Conservation (phyloP, 2,113 vertebrate genomes). For the Calonectris borealis region DNA sequence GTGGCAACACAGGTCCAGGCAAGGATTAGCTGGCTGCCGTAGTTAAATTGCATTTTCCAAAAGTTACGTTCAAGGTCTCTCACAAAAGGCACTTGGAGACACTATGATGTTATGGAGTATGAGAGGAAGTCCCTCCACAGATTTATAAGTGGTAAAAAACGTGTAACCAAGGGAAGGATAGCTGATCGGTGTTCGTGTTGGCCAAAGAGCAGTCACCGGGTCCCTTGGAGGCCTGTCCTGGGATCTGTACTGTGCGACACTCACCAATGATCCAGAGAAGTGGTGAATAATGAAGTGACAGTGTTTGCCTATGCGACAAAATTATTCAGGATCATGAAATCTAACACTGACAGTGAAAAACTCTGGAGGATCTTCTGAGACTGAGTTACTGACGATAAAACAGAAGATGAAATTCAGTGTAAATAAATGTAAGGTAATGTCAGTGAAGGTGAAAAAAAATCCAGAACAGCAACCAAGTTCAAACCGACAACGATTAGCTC, state of each 20-base stretch:
- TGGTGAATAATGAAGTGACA: slow-evolving; percentile 48
- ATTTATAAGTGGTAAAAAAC: not conserved
- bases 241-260: not conserved
- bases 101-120: not conserved
- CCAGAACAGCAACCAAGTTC: not conserved
- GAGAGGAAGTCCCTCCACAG: not conserved
- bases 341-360: slow-evolving; percentile 54
- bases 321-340: slow-evolving; percentile 66
- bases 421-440: slow-evolving; percentile 25
- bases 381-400: slow-evolving; percentile 39
- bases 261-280: not conserved
- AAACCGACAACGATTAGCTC: not conserved
- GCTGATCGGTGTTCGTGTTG: not conserved
- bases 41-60: not conserved
- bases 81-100: not conserved
- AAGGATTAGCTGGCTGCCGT: not conserved
- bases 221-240: not conserved
- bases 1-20: not conserved
- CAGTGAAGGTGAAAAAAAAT: slow-evolving; percentile 9
- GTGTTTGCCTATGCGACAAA: slow-evolving; percentile 50
- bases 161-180: not conserved
- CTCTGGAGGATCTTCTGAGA: slow-evolving; percentile 45
- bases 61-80: not conserved
- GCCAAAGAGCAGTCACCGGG: not conserved
- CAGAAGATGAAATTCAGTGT: slow-evolving; percentile 53